phyloP scores from a whole-genome alignment of 2,888 invertebrate species.

The Trachelus troglodyta region DNA sequence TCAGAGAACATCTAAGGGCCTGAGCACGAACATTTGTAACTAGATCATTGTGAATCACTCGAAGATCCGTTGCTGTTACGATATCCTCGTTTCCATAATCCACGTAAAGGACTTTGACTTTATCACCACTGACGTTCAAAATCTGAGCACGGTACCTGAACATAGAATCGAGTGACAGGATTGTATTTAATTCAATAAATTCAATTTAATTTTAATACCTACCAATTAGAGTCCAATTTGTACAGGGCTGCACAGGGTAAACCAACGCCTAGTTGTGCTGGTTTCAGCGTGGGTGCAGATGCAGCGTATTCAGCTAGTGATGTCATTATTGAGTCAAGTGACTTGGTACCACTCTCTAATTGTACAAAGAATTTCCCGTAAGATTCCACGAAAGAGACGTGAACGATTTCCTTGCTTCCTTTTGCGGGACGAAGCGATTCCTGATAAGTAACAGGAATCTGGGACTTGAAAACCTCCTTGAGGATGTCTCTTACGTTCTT shows the following conservation, averaged over 20 bases:
- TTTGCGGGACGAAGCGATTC: conserved; percentile 35
- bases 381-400: conserved; percentile 76
- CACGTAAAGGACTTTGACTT: conserved; percentile 83
- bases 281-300: conserved; percentile 63
- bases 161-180: conserved; percentile 7
- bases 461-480: conserved; percentile 35
- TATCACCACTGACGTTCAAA: conserved; percentile 70
- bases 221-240: conserved; percentile 84
- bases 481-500: conserved; percentile 73
- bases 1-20: conserved; percentile 82
- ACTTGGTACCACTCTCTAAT: conserved; percentile 71
- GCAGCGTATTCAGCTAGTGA: conserved; percentile 74
- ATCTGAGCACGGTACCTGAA: conserved; percentile 83
- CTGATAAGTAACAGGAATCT: conserved; percentile 30
- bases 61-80: conserved; percentile 72
- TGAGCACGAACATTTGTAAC: conserved; percentile 75
- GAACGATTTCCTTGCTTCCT: conserved; percentile 48
- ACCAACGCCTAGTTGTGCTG: conserved; percentile 69
- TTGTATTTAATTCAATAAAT: conserved; percentile 6
- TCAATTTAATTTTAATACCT: conserved; percentile 8
- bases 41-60: conserved; percentile 74
- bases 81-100: conserved; percentile 96
- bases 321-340: conserved; percentile 76
- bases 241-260: conserved; percentile 85
- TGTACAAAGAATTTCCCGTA: conserved; percentile 82